Percentiles rank a stretch among this genome's conserved stretches.
These are phyloP conservation scores for Drosophila biarmipes DNA, from an alignment of 1,140 invertebrate genomes.

Conservation along the genomic window DNA sequence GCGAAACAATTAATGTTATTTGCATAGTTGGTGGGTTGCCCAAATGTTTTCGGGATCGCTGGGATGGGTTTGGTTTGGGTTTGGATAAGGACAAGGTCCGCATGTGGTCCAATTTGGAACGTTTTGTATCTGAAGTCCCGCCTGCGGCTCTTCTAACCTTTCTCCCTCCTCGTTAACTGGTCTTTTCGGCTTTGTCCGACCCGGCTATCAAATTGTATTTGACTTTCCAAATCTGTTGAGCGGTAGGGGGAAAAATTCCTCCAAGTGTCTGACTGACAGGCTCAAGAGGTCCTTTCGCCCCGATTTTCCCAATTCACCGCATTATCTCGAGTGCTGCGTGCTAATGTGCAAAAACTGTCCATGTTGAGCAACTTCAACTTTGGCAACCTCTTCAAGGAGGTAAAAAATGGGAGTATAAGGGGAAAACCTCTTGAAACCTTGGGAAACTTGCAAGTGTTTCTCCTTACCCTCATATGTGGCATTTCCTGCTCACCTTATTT, in stretches of 20 bases:
- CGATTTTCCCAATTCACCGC: slow-evolving; percentile 44
- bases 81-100: slow-evolving; percentile 33
- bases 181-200: slow-evolving; percentile 35
- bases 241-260: slow-evolving; percentile 4
- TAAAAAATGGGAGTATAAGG: not conserved
- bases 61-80: not conserved
- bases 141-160: slow-evolving; percentile 30
- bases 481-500: slow-evolving; percentile 60
- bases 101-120: slow-evolving; percentile 62
- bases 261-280: slow-evolving; percentile 62
- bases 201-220: slow-evolving; percentile 74
- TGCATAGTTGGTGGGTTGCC: slow-evolving; percentile 68
- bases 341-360: slow-evolving; percentile 78
- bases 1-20: slow-evolving; percentile 81
- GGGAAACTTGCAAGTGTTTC: slow-evolving; percentile 62
- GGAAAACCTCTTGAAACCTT: slow-evolving; percentile 56
- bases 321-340: slow-evolving; percentile 68
- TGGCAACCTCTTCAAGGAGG: slow-evolving; percentile 31
- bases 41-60: slow-evolving; percentile 7
- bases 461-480: slow-evolving; percentile 24
- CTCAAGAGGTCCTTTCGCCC: slow-evolving; percentile 52
- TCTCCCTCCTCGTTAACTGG: slow-evolving; percentile 39
- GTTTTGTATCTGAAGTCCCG: slow-evolving; percentile 33
- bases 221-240: slow-evolving; percentile 73
- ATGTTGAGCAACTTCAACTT: slow-evolving; percentile 44